Percentiles rank a stretch among this genome's conserved stretches.
Conservation (phyloP, 1,140 invertebrate species). For the Drosophila busckii region DNA sequence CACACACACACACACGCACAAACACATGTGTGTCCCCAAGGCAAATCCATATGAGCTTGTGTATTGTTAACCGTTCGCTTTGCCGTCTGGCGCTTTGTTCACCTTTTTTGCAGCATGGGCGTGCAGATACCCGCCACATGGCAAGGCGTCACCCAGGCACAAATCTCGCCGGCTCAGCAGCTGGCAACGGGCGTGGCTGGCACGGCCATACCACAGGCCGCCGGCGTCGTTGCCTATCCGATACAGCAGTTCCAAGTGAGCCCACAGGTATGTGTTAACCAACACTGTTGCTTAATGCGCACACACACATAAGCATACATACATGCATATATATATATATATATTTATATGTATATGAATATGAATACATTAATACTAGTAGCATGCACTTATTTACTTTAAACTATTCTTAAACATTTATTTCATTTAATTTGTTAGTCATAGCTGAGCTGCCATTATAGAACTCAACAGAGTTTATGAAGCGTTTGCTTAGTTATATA, state of each 20-base stretch:
- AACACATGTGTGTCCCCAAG: constrained; percentile 28
- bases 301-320: constrained; percentile 9
- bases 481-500: too few relatives aligned
- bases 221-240: constrained; percentile 88
- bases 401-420: too few relatives aligned
- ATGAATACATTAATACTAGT: constrained; percentile 43
- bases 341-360: constrained; percentile 18
- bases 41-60: constrained; percentile 23
- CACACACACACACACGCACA: constrained; percentile 15
- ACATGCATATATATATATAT: constrained; percentile 14
- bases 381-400: too few relatives aligned
- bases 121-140: constrained; percentile 86
- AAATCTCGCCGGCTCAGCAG: constrained; percentile 81
- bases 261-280: constrained; percentile 71
- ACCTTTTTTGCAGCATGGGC: constrained; percentile 82
- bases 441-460: too few relatives aligned
- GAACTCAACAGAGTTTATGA: too few relatives aligned
- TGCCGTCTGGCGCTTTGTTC: constrained; percentile 3
- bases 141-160: constrained; percentile 83
- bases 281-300: neutral
- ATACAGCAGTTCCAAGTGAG: constrained; percentile 92
- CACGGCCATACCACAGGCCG: constrained; percentile 81
- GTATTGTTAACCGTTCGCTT: too few relatives aligned
- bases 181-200: constrained; percentile 81
- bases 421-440: too few relatives aligned